These are phyloP conservation scores for Acromyrmex echinatior DNA, from an alignment of 1,140 invertebrate genomes.

Conservation along the genomic window DNA sequence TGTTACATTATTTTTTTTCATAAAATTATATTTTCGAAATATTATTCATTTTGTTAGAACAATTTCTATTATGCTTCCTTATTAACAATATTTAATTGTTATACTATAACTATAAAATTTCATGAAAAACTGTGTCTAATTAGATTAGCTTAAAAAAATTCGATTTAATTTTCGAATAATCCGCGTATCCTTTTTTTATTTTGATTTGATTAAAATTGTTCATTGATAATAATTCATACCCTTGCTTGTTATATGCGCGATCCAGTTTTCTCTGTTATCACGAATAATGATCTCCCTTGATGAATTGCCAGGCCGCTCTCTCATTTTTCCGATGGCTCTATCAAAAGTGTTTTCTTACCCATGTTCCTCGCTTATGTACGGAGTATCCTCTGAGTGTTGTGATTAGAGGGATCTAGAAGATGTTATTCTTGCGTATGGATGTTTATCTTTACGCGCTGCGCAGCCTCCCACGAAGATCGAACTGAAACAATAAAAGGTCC, in stretches of 20 bases:
- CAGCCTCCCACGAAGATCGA: constrained; percentile 77
- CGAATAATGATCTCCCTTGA: constrained; percentile 42
- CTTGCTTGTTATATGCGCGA: not conserved
- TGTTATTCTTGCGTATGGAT: constrained; percentile 85
- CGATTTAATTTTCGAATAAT: not conserved
- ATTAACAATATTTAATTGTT: not conserved
- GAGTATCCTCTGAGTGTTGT: constrained; percentile 75
- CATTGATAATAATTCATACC: not conserved
- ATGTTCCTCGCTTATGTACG: constrained; percentile 68
- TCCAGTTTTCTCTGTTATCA: not conserved
- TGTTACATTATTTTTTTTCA: not conserved
- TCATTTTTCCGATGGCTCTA: constrained; percentile 56
- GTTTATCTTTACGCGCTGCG: constrained; percentile 80
- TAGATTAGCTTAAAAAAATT: not conserved
- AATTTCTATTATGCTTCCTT: not conserved
- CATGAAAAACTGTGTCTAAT: not conserved
- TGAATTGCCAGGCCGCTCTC: constrained; percentile 16
- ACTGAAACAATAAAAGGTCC: constrained; percentile 78
- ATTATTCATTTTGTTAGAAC: not conserved
- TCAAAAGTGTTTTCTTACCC: constrained; percentile 78
- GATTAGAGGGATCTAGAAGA: constrained; percentile 77
- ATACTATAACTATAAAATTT: not conserved
- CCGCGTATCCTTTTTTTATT: not conserved
- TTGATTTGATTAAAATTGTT: not conserved
- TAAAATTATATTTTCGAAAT: not conserved